Evolutionary conservation across 2,113 vertebrate genomes (phyloP).

Genomic region (Paedocypris sp.): DNA sequence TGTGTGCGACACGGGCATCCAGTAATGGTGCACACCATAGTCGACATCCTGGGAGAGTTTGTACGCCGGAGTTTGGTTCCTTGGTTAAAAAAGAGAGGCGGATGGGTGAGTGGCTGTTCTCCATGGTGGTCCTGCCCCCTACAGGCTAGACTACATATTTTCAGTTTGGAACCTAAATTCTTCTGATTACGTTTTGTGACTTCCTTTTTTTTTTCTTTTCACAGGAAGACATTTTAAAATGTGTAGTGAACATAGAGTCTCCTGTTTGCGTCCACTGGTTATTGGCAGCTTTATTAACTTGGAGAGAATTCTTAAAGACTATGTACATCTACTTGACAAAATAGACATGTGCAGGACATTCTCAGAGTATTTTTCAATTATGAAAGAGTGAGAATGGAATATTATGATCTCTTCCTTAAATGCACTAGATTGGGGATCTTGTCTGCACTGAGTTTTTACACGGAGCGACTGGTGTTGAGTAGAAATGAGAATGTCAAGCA

Average conservation of each 20-base stretch:
- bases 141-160: neutral
- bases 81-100: conserved; percentile 82
- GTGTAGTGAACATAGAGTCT: conserved; percentile 76
- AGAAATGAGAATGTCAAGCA: neutral
- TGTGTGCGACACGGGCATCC: conserved; percentile 80
- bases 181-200: no score
- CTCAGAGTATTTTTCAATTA: no score
- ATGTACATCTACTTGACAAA: conserved; percentile 80
- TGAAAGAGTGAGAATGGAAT: no score
- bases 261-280: conserved; percentile 73
- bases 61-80: conserved; percentile 76
- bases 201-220: conserved; percentile 12
- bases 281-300: conserved; percentile 62
- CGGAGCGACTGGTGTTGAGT: neutral
- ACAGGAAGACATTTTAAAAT: conserved; percentile 83
- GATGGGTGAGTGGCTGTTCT: conserved; percentile 73
- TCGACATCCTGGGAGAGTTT: conserved; percentile 88
- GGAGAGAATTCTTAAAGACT: conserved; percentile 80
- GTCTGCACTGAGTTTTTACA: neutral
- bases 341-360: conserved; percentile 60
- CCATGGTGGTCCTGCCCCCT: neutral
- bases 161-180: no score
- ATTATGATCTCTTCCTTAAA: neutral
- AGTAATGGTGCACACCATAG: conserved; percentile 72
- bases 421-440: neutral